Evolutionary conservation across 2,888 invertebrate genomes (phyloP), one percentile per base, ranked within the genome.

Genomic region (Cantharis nigra): DNA sequence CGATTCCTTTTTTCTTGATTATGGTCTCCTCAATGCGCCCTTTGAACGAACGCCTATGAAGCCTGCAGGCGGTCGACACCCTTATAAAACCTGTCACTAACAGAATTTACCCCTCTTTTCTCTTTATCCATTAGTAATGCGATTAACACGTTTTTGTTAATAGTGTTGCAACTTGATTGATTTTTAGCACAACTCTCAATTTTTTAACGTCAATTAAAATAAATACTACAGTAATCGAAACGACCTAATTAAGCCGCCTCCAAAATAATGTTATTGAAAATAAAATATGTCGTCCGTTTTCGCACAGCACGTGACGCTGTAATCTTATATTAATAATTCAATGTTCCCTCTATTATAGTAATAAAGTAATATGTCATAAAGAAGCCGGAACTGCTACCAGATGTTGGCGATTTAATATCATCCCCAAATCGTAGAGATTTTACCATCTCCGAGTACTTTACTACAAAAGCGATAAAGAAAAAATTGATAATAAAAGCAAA

Each of bases 281-380:
- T 78, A 73, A 78, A 71, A 49, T 49, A 49, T 49, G n/a, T 49
- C 49, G 49, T 75, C 74, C 77, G 79, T 79, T 79, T 79, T 79
- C 75, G 79, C 74, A 65, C 79, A 70, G 74, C 80, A 76, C 76
- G 80, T 76, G 78, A 71, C 76, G 75, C 76, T 85, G 87, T 88
- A 88, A 88, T 88, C 88, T 88, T 88, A 88, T 88, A 88, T 88
- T 88, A 88, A 88, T 88, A 88, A 88, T 88, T 88, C 88, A 88
- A 88, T 88, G 88, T 87, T 86, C 88, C 88, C 87, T 87, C 88
- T 88, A 88, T 88, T 88, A 87, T 86, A 86, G 88, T 88, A 88
- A 88, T 88, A 88, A 88, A 88, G 88, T 88, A 88, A 88, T 88
- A 88, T 87, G 88, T 87, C 88, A 88, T 79, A 79, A 79, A 79